These are phyloP conservation scores for Nothoprocta perdicaria DNA, from an alignment of 2,113 vertebrate species.

Conservation along the genomic window DNA sequence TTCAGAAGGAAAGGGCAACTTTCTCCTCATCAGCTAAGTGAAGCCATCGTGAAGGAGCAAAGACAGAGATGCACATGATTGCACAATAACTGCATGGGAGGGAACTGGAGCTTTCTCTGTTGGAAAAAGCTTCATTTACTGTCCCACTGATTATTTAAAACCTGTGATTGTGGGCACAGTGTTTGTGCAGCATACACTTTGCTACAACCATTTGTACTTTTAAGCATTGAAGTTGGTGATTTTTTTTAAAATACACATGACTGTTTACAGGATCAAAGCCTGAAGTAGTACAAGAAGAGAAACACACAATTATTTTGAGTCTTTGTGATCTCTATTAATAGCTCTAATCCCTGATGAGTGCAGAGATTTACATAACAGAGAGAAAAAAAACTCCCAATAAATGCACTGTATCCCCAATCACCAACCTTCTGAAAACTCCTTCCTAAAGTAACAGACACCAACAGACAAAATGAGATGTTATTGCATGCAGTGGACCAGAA, in stretches of 20 bases:
- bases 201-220: background rate
- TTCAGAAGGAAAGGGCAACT: background rate
- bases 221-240: background rate
- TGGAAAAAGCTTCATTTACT: background rate
- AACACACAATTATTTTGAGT: slow-evolving; percentile 14
- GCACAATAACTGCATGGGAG: background rate
- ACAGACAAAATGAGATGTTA: slow-evolving; percentile 2
- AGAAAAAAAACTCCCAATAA: slow-evolving; percentile 1
- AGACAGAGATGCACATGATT: background rate
- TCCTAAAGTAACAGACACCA: slow-evolving; percentile 5
- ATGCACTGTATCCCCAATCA: background rate
- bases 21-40: background rate
- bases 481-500: background rate
- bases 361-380: slow-evolving; percentile 54
- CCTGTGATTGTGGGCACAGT: background rate
- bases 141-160: background rate
- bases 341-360: background rate
- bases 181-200: background rate
- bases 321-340: slow-evolving; percentile 49
- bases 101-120: background rate
- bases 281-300: slow-evolving; percentile 12
- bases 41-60: background rate
- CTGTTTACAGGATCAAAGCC: slow-evolving; percentile 9
- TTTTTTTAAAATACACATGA: background rate
- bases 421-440: background rate